Evolutionary conservation across 1,140 invertebrate genomes (phyloP).

Genomic region (Sycophaga agraensis): DNA sequence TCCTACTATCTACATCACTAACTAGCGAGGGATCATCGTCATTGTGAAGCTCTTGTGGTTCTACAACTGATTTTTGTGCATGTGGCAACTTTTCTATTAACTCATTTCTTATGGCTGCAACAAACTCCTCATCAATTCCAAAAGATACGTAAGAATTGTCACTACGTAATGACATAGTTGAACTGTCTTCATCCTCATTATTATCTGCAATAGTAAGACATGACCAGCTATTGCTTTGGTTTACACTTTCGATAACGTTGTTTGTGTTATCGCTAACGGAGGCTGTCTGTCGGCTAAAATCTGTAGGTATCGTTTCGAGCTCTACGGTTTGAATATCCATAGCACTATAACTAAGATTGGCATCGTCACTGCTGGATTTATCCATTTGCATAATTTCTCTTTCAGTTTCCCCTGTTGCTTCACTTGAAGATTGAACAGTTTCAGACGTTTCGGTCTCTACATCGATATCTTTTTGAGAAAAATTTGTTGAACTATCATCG

Average conservation of each 20-base stretch:
- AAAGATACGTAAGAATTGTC: constrained; percentile 62
- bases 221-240: constrained; percentile 9
- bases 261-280: constrained; percentile 1
- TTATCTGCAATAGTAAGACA: constrained; percentile 11
- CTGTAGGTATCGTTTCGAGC: not conserved
- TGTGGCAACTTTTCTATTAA: constrained; percentile 69
- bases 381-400: constrained; percentile 21
- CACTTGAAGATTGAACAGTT: constrained; percentile 26
- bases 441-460: constrained; percentile 20
- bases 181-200: constrained; percentile 52
- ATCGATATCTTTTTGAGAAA: constrained; percentile 20
- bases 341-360: not conserved
- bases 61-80: constrained; percentile 61
- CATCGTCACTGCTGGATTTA: constrained; percentile 16
- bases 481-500: not conserved
- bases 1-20: constrained; percentile 40
- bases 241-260: not conserved
- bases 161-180: constrained; percentile 50
- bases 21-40: constrained; percentile 46
- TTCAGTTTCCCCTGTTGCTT: constrained; percentile 27
- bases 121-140: constrained; percentile 69
- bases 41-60: constrained; percentile 46
- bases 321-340: not conserved
- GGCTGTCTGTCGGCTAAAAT: not conserved
- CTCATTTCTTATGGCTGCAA: constrained; percentile 70